Percentiles rank a stretch among this genome's conserved stretches.
Evolutionary conservation across 2,797 vertebrate species (phyloP).

Genomic region (Gastrophryne carolinensis): DNA sequence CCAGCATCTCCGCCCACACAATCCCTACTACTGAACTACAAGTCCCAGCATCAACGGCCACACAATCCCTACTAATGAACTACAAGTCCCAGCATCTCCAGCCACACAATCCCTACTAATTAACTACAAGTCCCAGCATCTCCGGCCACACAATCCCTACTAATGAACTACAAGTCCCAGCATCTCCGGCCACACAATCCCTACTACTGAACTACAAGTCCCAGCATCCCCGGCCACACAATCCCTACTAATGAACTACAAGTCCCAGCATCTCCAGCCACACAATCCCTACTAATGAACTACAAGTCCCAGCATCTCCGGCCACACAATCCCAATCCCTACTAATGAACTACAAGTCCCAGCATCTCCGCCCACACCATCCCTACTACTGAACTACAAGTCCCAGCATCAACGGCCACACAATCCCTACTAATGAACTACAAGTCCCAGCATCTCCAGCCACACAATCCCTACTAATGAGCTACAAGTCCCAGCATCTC

Average conservation of each 20-base stretch:
- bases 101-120: too few relatives aligned
- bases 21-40: too few relatives aligned
- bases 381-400: background rate
- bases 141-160: too few relatives aligned
- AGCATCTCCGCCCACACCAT: background rate
- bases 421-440: background rate
- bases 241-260: background rate
- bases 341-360: background rate
- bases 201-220: background rate
- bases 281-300: background rate
- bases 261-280: background rate
- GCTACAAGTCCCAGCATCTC: too few relatives aligned
- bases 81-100: too few relatives aligned
- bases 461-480: too few relatives aligned
- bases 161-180: background rate
- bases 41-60: too few relatives aligned
- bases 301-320: background rate
- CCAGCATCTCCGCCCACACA: too few relatives aligned
- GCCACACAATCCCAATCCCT: background rate
- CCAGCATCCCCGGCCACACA: background rate
- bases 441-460: background rate
- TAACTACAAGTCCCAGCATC: background rate
- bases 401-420: background rate
- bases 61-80: too few relatives aligned
- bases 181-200: background rate